Conservation (phyloP, 1,140 invertebrate species). For the Plectus sambesii region DNA sequence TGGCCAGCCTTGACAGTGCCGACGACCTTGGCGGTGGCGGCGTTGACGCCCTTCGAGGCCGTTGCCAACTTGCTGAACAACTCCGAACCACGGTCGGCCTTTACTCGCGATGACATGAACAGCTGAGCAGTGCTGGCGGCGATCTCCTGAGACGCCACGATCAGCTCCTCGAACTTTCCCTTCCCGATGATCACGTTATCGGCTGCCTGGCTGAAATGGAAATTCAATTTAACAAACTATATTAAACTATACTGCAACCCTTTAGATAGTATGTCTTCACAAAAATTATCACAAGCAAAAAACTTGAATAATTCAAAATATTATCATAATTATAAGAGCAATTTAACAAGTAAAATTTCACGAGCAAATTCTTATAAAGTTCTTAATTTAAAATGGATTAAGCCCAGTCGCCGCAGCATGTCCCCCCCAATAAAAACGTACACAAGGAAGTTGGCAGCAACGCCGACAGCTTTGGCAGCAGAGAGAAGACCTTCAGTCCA, state of each 20-base stretch:
- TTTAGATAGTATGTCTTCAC: no score
- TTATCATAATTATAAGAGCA: no score
- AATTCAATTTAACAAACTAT: no score
- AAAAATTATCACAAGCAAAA: no score
- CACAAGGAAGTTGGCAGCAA: constrained; percentile 83
- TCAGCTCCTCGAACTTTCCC: constrained; percentile 73
- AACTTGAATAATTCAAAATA: no score
- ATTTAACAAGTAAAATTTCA: no score
- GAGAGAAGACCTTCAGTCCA: constrained; percentile 96
- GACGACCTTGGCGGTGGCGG: constrained; percentile 77
- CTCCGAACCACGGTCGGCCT: constrained; percentile 67
- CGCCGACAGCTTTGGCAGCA: constrained; percentile 89
- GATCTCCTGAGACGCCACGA: constrained; percentile 92
- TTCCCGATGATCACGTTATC: constrained; percentile 26
- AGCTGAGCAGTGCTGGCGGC: constrained; percentile 90
- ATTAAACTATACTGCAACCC: no score
- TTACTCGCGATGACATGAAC: constrained; percentile 83
- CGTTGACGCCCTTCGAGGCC: constrained; percentile 74
- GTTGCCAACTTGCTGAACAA: constrained; percentile 65
- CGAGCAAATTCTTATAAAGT: no score
- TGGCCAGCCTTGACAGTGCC: constrained; percentile 78
- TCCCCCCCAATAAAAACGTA: constrained; percentile 55
- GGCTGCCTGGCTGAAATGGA: no score
- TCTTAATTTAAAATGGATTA: no score
- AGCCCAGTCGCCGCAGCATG: no score